A percentile compares a stretch with the other conserved stretches of the same genome.
phyloP scores from a whole-genome alignment of 1,140 invertebrate genomes.

The Drosophila arizonae region DNA sequence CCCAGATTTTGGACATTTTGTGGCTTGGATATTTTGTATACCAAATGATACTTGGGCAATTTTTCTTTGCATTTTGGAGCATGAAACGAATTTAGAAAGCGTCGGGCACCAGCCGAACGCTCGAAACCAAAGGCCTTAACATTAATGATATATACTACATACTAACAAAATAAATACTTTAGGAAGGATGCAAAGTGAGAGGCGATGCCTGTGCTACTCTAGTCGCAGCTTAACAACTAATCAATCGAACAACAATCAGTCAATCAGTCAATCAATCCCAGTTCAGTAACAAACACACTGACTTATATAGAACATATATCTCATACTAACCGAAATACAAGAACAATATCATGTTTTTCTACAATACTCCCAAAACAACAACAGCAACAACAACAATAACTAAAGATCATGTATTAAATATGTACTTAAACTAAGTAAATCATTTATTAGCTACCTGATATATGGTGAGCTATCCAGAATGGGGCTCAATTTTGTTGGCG shows the following conservation, averaged over 20 bases:
- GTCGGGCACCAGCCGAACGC: conserved; percentile 50
- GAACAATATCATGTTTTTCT: conserved; percentile 20
- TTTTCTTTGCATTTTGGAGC: conserved; percentile 70
- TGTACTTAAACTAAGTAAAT: conserved; percentile 61
- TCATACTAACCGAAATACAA: conserved; percentile 36
- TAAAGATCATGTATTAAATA: conserved; percentile 63
- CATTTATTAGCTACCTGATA: conserved; percentile 27
- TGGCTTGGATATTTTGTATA: conserved; percentile 18
- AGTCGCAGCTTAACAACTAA: conserved; percentile 51
- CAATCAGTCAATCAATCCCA: conserved; percentile 59
- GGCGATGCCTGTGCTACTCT: conserved; percentile 51
- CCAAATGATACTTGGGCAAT: conserved; percentile 52
- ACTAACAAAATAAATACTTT: conserved; percentile 62
- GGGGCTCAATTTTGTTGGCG: conserved; percentile 37
- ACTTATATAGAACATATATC: conserved; percentile 44
- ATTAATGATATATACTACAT: conserved; percentile 61
- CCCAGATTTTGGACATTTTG: conserved; percentile 22
- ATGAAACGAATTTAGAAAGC: conserved; percentile 75
- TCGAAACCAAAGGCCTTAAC: conserved; percentile 78
- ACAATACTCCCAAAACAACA: conserved; percentile 28
- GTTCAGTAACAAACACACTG: conserved; percentile 47
- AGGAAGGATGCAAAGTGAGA: conserved; percentile 53
- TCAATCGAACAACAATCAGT: conserved; percentile 21
- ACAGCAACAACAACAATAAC: conserved; percentile 34
- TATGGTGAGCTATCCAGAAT: conserved; percentile 9